Evolutionary conservation across 1,140 invertebrate species (phyloP).

Genomic region (Drosophila trapezifrons): DNA sequence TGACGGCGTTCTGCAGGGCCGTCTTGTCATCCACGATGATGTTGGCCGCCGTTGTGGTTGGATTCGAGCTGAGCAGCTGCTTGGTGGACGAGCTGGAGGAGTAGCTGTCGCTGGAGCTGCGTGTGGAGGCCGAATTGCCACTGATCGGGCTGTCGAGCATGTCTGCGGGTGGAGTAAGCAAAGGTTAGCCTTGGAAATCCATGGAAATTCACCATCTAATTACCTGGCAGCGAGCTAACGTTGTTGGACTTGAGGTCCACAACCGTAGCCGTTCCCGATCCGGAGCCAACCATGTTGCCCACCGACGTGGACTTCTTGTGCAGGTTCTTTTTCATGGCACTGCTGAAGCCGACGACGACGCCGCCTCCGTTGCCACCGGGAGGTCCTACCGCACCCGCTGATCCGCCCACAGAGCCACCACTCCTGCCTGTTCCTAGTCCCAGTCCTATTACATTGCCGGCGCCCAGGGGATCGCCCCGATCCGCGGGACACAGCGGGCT

Average conservation of each 20-base stretch:
- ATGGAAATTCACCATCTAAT: background rate
- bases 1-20: constrained; percentile 79
- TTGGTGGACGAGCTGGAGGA: constrained; percentile 89
- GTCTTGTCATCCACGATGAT: constrained; percentile 82
- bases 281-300: constrained; percentile 75
- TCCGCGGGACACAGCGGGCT: constrained; percentile 84
- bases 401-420: constrained; percentile 19
- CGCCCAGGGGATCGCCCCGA: constrained; percentile 64
- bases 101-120: constrained; percentile 90
- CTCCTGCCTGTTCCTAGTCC: constrained; percentile 15
- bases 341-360: constrained; percentile 62
- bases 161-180: constrained; percentile 26
- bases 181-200: too few relatives aligned
- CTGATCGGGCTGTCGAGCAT: constrained; percentile 87
- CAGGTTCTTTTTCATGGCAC: constrained; percentile 63
- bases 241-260: constrained; percentile 66
- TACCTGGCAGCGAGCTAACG: constrained; percentile 81
- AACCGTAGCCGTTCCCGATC: constrained; percentile 15
- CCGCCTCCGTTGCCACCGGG: constrained; percentile 4
- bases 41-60: constrained; percentile 77
- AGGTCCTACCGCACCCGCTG: constrained; percentile 4
- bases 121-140: constrained; percentile 86
- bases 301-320: constrained; percentile 82
- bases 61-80: constrained; percentile 86
- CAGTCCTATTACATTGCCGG: constrained; percentile 2